Conservation (phyloP, 2,888 invertebrate genomes). For the Balanococcus diminutus region DNA sequence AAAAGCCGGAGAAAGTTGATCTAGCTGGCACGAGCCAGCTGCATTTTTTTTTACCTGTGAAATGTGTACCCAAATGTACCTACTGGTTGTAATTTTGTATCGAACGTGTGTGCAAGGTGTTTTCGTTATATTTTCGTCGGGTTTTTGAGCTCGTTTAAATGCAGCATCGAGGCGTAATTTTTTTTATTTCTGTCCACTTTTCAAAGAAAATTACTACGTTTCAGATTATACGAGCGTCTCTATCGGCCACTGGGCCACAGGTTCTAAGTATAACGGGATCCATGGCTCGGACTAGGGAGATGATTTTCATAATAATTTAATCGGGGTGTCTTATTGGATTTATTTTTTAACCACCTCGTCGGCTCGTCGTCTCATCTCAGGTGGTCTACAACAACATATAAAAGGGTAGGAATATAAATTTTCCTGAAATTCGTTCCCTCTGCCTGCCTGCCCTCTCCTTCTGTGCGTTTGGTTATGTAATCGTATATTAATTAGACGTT, state of each 20-base stretch:
- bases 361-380: neutral
- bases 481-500: neutral
- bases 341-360: neutral
- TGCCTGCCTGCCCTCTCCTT: no score
- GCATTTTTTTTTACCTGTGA: conserved; percentile 5
- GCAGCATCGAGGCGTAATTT: neutral
- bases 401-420: neutral
- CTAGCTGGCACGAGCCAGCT: conserved; percentile 5
- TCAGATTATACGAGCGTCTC: neutral
- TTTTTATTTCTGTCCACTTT: neutral
- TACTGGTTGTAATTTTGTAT: neutral
- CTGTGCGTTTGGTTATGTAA: neutral
- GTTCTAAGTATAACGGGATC: neutral
- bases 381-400: no score
- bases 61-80: neutral
- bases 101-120: neutral
- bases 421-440: no score
- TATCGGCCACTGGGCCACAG: neutral
- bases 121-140: neutral
- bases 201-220: neutral
- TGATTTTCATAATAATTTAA: neutral
- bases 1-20: conserved; percentile 5
- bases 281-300: neutral
- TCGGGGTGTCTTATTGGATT: neutral
- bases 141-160: neutral